Conservation (phyloP, 1,140 invertebrate species). For the Acromyrmex echinatior region DNA sequence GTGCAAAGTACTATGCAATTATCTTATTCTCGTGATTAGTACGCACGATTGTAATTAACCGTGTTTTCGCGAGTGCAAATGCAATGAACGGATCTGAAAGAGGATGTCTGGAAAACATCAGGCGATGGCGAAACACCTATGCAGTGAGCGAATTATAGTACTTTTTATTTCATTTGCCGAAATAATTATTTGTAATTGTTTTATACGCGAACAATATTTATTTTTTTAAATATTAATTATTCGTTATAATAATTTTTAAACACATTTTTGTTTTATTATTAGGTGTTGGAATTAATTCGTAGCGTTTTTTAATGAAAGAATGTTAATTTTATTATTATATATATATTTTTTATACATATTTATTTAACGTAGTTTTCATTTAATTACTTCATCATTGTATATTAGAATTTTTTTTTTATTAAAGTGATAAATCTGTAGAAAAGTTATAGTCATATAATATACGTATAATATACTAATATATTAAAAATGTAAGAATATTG, state of each 20-base stretch:
- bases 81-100: not conserved
- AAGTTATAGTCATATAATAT: not conserved
- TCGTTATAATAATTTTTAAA: not conserved
- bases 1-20: not conserved
- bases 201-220: not conserved
- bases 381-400: not conserved
- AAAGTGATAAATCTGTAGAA: not conserved
- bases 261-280: no score
- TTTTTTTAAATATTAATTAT: not conserved
- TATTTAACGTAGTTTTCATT: not conserved
- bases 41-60: not conserved
- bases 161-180: not conserved
- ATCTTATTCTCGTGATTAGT: constrained; percentile 11
- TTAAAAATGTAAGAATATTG: not conserved
- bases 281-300: no score
- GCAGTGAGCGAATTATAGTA: not conserved
- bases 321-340: no score
- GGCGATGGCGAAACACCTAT: not conserved
- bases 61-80: not conserved
- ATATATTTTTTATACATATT: no score
- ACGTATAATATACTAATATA: not conserved
- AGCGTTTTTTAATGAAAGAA: no score
- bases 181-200: not conserved
- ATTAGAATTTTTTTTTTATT: not conserved
- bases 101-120: not conserved